These are phyloP conservation scores for Threskiornis aethiopicus DNA, from an alignment of 2,797 vertebrate species.

Conservation along the genomic window DNA sequence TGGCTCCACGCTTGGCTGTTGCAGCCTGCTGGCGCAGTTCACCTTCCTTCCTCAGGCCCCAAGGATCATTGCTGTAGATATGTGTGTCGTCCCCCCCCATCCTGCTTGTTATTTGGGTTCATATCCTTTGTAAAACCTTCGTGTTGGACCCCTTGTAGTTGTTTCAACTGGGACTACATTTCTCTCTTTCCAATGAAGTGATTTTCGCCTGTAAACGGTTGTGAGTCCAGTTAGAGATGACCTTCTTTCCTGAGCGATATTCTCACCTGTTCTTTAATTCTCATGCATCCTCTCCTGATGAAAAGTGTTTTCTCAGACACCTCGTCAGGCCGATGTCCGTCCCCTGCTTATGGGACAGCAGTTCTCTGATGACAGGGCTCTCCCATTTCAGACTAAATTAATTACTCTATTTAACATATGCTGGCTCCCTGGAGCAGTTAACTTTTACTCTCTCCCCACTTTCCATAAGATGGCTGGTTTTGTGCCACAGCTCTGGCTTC, in stretches of 20 bases:
- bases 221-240: not conserved
- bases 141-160: not conserved
- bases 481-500: not conserved
- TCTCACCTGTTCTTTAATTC: slow-evolving; percentile 10
- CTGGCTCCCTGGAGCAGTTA: not conserved
- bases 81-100: too few species aligned
- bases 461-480: not conserved
- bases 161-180: not conserved
- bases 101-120: not conserved
- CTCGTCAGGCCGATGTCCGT: not conserved
- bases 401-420: slow-evolving; percentile 22
- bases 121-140: not conserved
- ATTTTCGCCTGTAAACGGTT: not conserved
- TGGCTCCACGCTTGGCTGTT: not conserved
- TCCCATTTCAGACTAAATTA: slow-evolving; percentile 33
- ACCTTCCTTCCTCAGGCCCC: not conserved
- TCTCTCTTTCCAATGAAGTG: not conserved
- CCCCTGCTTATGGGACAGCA: not conserved
- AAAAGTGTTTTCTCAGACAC: not conserved
- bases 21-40: rapidly evolving
- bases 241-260: not conserved
- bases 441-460: slow-evolving; percentile 3
- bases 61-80: not conserved
- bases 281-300: not conserved
- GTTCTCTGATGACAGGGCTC: not conserved